Conservation (phyloP, 2,888 invertebrate species). For the Drosophila atroscutellata region DNA sequence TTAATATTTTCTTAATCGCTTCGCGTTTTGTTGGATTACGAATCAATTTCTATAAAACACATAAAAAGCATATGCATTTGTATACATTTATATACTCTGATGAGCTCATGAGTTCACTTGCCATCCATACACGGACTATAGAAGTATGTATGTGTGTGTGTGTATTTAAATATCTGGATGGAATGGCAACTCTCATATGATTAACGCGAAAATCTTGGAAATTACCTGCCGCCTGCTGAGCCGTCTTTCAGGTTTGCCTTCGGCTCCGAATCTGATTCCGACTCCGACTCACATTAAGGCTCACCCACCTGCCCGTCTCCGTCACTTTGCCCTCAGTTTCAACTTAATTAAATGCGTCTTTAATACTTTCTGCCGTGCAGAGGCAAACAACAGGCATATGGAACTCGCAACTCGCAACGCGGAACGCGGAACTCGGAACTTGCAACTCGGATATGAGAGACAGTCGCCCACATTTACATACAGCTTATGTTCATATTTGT, state of each 20-base stretch:
- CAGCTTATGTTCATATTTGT: constrained; percentile 72
- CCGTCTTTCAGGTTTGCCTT: constrained; percentile 5
- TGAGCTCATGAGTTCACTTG: neutral
- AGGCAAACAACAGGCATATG: constrained; percentile 39
- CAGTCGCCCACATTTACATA: constrained; percentile 57
- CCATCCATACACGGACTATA: neutral
- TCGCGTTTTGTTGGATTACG: neutral
- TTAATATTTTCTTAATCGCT: neutral
- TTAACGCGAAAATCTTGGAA: constrained; percentile 46
- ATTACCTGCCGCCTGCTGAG: constrained; percentile 27
- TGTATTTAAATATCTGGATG: neutral
- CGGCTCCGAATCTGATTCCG: constrained; percentile 50
- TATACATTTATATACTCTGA: neutral
- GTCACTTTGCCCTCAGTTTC: constrained; percentile 74
- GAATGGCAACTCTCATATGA: constrained; percentile 33
- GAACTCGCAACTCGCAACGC: neutral
- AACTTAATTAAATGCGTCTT: constrained; percentile 80
- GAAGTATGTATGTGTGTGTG: neutral
- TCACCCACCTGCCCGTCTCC: neutral
- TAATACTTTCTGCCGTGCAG: constrained; percentile 65
- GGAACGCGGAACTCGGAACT: neutral
- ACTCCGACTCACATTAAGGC: constrained; percentile 17
- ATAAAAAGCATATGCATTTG: neutral
- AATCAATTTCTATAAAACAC: neutral
- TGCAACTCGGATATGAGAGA: neutral